Evolutionary conservation across 92 coral and sea anemone genomes (phyloP).

Genomic region (Galaxea fascicularis): DNA sequence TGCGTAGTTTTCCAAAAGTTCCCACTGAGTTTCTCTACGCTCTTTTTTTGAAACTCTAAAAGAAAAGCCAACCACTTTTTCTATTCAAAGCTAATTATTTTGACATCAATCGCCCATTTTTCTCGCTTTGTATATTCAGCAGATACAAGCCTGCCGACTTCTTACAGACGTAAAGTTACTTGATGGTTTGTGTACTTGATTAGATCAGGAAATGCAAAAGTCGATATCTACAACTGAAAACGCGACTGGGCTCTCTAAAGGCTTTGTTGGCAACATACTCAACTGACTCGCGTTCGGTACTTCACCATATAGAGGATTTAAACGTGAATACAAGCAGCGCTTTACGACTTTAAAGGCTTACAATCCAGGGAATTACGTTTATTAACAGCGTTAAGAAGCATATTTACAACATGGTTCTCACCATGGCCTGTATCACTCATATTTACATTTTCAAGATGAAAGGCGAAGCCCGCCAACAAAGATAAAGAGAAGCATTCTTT

Average conservation of each 20-base stretch:
- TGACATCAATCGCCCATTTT: neutral
- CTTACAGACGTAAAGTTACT: slow-evolving; percentile 17
- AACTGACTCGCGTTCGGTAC: neutral
- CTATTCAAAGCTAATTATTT: too few relatives aligned
- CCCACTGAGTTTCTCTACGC: slow-evolving; percentile 21
- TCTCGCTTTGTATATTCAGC: neutral
- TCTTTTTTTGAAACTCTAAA: neutral
- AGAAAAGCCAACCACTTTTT: neutral
- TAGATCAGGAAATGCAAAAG: slow-evolving; percentile 34
- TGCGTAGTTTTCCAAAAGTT: neutral
- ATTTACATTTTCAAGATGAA: slow-evolving; percentile 54
- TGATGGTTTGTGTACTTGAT: slow-evolving; percentile 24
- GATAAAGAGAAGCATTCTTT: slow-evolving; percentile 1
- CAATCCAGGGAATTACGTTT: neutral
- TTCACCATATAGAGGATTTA: neutral
- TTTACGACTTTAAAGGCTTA: neutral
- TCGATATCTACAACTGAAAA: slow-evolving; percentile 30
- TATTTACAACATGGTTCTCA: neutral
- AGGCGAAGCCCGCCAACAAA: slow-evolving; percentile 32
- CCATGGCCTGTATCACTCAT: neutral
- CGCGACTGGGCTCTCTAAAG: neutral
- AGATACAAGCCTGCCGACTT: slow-evolving; percentile 6
- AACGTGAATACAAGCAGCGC: neutral
- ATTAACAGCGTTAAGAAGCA: neutral
- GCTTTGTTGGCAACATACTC: neutral